Percentiles rank a stretch among this genome's conserved stretches.
Conservation (phyloP, 2,888 invertebrate genomes). For the Timema cristinae region DNA sequence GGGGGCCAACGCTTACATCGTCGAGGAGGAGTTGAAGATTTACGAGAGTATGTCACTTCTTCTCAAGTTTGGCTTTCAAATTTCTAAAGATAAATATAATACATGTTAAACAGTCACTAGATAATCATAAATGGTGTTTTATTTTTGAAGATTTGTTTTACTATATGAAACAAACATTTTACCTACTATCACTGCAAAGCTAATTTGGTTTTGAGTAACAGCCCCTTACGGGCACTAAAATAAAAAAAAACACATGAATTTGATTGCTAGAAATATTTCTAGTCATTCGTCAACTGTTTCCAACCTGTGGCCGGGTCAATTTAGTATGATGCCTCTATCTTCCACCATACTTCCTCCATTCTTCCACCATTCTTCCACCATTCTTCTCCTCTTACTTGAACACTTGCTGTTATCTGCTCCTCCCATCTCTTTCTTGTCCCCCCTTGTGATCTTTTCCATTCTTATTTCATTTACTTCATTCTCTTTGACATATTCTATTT, state of each 20-base stretch:
- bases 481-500: neutral
- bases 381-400: neutral
- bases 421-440: too few species aligned
- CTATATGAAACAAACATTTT: neutral
- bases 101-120: neutral
- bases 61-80: too few species aligned
- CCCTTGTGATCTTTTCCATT: neutral
- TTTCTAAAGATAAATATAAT: neutral
- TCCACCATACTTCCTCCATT: neutral
- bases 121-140: neutral
- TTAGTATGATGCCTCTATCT: neutral
- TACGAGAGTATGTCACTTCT: conserved; percentile 23
- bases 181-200: too few species aligned
- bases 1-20: conserved; percentile 73
- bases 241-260: too few species aligned
- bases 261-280: neutral
- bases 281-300: neutral
- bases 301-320: neutral
- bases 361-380: neutral
- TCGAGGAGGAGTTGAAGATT: conserved; percentile 40
- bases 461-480: neutral
- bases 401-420: too few species aligned
- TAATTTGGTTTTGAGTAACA: too few species aligned
- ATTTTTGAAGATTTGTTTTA: neutral
- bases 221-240: too few species aligned